Evolutionary conservation across 2,888 invertebrate species (phyloP), one percentile per base, ranked within the genome.

Genomic region (Macaria liturata): DNA sequence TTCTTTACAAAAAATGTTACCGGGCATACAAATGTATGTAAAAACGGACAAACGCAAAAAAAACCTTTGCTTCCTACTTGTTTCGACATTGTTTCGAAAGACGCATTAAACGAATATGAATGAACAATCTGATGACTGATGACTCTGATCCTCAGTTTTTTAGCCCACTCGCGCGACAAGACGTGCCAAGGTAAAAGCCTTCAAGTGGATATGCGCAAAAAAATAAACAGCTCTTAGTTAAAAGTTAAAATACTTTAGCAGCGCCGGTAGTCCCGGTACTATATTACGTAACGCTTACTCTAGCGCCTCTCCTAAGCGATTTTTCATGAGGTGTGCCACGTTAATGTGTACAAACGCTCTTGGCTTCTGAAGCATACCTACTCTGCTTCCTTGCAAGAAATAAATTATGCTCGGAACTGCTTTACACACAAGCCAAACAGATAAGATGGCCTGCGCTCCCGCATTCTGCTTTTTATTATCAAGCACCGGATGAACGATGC

Each of bases 261-360:
- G 61, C 63, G 54, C 66, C 57, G 59, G 66, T 69, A 74, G 67
- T 69, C 69, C 59, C 51, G 58, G 59, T 62, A 62, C 74, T 73
- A 71, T 71, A 76, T 75, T 71, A 70, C 71, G 65, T 75, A 71
- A 75, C 68, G 71, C 75, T 77, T 78, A 79, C 82, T 78, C 75
- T 70, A 74, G 76, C 82, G 75, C 75, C 78, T 81, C 78, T 80
- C 81, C 83, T 89, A 90, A 91, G 86, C 90, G 88, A 89, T 91
- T 89, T 89, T 89, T 91, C 90, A 91, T 88, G 89, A 89, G 88
- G 83, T 83, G 77, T 76, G 74, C 82, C 78, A 74, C 85, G 88
- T 87, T 90, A 91, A 89, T 89, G 91, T 89, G 86, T 88, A 90
- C 91, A 84, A 87, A 88, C 86, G 84, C 80, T 82, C 79, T 80